Evolutionary conservation across 2,113 vertebrate genomes (phyloP), one percentile per base, ranked within the genome.

Genomic region (Solenodon paradoxus): DNA sequence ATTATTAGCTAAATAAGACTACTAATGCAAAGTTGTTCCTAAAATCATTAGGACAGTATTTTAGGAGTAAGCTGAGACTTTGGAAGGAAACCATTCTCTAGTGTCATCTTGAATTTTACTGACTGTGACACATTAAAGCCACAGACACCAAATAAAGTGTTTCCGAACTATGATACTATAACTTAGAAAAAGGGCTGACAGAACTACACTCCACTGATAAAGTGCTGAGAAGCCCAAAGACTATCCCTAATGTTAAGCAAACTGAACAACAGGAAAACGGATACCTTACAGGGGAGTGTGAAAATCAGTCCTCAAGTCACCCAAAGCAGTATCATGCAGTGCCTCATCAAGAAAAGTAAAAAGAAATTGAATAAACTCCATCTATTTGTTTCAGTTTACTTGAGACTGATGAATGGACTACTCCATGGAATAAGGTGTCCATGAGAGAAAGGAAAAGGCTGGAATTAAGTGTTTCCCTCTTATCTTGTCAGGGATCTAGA

Each of bases 131-230:
- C 30, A 9, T 49, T 94, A 84, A 66, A 84, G 16, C 7, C 97
- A 87, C 77, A 69, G 79, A 83, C 49, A 71, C 49, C 19, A 22
- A 95, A 55, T 24, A 61, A 7, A 96, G 20, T 45, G 20, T 89
- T 35, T 89, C 71, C 94, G 85, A 59, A 94, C 11, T 55, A 30
- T 55, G 17, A 61, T 1, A 68, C 10, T 7, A 0, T 1, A 3
- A 35, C 47, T 77, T 95, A 64, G 61, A 74, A 78, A 74, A 91
- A 87, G 9, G 75, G 82, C 11, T 92, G 53, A n/a, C 80, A 61
- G 38, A n/a, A 22, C 49, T 74, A 79, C 98, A 98, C 98, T 99
- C 95, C 98, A 90, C 20, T 98, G 97, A 83, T 98, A 98, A 95
- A 97, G 69, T 86, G 97, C 88, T 4, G 80, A 92, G 64, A 97